Conservation (phyloP, 37 sponge, comb jelly and placozoan species). For the Mnemiopsis leidyi region DNA sequence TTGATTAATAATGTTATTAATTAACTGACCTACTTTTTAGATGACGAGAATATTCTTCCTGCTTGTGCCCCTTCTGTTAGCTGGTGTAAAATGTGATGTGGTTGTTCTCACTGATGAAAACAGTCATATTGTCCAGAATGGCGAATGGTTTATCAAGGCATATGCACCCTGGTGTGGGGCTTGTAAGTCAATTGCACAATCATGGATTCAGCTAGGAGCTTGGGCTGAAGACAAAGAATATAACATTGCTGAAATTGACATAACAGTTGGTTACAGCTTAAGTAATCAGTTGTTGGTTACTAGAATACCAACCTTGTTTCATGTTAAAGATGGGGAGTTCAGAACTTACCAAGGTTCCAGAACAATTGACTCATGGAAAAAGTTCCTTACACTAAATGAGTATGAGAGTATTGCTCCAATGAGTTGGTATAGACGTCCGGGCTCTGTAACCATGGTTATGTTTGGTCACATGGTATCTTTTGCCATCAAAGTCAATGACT, state of each 20-base stretch:
- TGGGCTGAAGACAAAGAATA: conserved; percentile 46
- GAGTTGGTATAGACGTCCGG: conserved; percentile 37
- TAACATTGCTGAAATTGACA: conserved; percentile 48
- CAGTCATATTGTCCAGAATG: not conserved
- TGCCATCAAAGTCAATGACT: conserved; percentile 19
- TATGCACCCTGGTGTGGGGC: conserved; percentile 65
- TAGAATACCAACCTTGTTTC: conserved; percentile 47
- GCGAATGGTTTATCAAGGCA: conserved; percentile 51
- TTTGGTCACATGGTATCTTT: not conserved
- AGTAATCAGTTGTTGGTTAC: conserved; percentile 19
- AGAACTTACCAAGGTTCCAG: conserved; percentile 24
- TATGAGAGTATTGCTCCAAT: conserved; percentile 2
- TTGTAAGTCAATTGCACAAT: not conserved
- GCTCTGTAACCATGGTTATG: not conserved
- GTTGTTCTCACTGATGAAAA: conserved; percentile 17
- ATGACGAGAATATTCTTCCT: too few relatives aligned
- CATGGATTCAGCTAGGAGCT: conserved; percentile 5
- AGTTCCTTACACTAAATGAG: not conserved
- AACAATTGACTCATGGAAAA: not conserved
- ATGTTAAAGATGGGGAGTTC: conserved; percentile 56
- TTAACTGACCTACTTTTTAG: too few relatives aligned
- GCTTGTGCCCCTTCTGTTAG: too few relatives aligned
- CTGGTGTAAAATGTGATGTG: too few relatives aligned
- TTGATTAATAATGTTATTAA: too few relatives aligned
- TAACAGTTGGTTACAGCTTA: not conserved